A percentile compares a stretch with the other conserved stretches of the same genome.
phyloP scores from a whole-genome alignment of 2,797 vertebrate genomes.

The Tenualosa thibaudeaui region DNA sequence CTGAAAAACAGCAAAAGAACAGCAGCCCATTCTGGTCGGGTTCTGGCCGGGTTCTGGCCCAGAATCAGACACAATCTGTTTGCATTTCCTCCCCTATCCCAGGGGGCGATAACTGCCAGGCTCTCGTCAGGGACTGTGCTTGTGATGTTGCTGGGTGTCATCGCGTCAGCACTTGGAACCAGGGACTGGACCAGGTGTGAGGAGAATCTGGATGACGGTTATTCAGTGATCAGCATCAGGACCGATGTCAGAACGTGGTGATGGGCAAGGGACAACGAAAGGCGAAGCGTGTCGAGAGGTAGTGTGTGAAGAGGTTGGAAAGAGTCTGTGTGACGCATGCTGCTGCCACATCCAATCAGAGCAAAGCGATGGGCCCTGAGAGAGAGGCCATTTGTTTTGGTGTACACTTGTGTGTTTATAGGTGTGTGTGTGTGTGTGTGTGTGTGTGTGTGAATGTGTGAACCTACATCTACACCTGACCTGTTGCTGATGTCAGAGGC shows the following conservation, averaged over 20 bases:
- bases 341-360: background rate
- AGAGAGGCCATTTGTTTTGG: background rate
- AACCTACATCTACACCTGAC: background rate
- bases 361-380: background rate
- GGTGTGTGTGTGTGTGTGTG: background rate
- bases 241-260: too few relatives aligned
- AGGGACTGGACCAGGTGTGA: too few relatives aligned
- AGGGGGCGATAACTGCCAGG: too few relatives aligned
- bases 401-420: background rate
- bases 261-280: too few relatives aligned
- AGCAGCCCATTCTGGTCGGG: background rate
- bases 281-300: background rate
- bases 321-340: slow-evolving; percentile 22
- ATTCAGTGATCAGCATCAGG: too few relatives aligned
- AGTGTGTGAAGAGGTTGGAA: background rate
- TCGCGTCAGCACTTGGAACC: too few relatives aligned
- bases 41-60: background rate
- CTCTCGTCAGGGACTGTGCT: too few relatives aligned
- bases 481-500: background rate
- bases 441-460: slow-evolving; percentile 21
- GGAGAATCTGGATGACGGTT: too few relatives aligned
- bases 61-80: background rate
- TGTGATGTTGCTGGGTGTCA: too few relatives aligned
- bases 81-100: too few relatives aligned
- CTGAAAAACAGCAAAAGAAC: background rate